phyloP scores from a whole-genome alignment of 2,113 vertebrate species.

The Trinectes maculatus region DNA sequence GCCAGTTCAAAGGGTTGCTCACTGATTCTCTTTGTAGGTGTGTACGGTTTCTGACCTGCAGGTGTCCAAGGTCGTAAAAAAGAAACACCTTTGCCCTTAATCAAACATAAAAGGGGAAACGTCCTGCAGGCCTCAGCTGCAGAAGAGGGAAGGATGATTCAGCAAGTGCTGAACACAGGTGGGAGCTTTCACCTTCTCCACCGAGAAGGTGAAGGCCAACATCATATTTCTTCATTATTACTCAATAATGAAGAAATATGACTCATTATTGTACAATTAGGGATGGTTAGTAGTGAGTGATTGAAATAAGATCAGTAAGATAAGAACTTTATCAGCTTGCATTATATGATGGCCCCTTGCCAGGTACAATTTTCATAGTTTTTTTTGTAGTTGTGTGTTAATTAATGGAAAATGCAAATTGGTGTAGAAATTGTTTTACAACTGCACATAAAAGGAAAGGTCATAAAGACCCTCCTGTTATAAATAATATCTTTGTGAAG shows the following conservation, averaged over 20 bases:
- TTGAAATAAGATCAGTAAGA: too few relatives aligned
- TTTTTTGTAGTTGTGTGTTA: not conserved
- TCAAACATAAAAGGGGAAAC: slow-evolving; percentile 58
- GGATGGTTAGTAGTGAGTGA: too few relatives aligned
- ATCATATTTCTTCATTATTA: slow-evolving; percentile 6
- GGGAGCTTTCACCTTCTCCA: slow-evolving; percentile 26
- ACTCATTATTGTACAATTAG: too few relatives aligned
- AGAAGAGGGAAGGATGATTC: slow-evolving; percentile 5
- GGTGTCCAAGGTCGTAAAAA: slow-evolving; percentile 52
- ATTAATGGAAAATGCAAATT: not conserved
- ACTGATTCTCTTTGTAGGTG: slow-evolving; percentile 53
- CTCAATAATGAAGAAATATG: slow-evolving; percentile 10
- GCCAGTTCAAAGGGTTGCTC: slow-evolving; percentile 54
- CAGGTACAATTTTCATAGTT: not conserved
- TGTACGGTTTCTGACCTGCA: slow-evolving; percentile 62
- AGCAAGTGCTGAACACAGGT: slow-evolving; percentile 31
- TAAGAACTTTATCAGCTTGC: not conserved
- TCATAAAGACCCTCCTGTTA: slow-evolving; percentile 22
- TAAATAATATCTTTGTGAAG: slow-evolving; percentile 11
- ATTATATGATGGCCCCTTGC: not conserved
- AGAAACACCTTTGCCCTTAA: slow-evolving; percentile 41
- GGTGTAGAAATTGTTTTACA: not conserved
- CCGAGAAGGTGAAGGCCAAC: not conserved
- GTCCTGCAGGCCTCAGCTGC: slow-evolving; percentile 23
- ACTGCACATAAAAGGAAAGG: slow-evolving; percentile 21